Percentiles rank a stretch among this genome's conserved stretches.
Evolutionary conservation across 2,113 vertebrate genomes (phyloP).

Genomic region (Nycticebus coucang): DNA sequence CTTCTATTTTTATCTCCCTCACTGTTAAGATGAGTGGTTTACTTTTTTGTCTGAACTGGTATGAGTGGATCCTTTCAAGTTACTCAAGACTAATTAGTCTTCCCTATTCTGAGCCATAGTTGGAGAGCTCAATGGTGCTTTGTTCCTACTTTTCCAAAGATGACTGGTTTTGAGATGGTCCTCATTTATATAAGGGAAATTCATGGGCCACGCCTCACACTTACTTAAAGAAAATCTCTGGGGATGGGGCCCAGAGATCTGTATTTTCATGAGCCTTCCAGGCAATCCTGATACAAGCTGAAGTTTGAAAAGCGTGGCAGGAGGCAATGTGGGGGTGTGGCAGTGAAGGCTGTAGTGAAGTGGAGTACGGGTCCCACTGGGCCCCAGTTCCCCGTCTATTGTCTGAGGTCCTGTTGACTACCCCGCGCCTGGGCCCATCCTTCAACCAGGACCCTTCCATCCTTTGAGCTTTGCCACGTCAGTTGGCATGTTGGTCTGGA

Average conservation of each 20-base stretch:
- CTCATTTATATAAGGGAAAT: not conserved
- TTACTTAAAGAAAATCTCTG: not conserved
- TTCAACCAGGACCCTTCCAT: not conserved
- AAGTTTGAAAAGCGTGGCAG: not conserved
- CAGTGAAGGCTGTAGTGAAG: not conserved
- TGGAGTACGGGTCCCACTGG: fast-evolving
- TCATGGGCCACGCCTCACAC: not conserved
- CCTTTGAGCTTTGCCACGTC: not conserved
- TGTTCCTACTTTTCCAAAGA: not conserved
- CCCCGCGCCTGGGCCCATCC: not conserved
- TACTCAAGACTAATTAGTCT: not conserved
- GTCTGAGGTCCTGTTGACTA: not conserved
- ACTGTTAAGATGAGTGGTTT: not conserved
- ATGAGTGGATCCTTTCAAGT: not conserved
- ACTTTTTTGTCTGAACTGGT: not conserved
- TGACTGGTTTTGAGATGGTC: not conserved
- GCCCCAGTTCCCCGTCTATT: not conserved
- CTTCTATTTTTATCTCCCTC: not conserved
- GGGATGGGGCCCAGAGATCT: fast-evolving
- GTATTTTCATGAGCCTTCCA: not conserved
- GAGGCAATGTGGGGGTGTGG: not conserved
- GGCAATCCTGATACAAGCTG: not conserved
- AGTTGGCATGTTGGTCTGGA: not conserved
- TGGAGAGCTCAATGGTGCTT: not conserved
- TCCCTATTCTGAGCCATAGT: not conserved